Evolutionary conservation across 2,888 invertebrate species (phyloP).

Genomic region (Acleris holmiana): DNA sequence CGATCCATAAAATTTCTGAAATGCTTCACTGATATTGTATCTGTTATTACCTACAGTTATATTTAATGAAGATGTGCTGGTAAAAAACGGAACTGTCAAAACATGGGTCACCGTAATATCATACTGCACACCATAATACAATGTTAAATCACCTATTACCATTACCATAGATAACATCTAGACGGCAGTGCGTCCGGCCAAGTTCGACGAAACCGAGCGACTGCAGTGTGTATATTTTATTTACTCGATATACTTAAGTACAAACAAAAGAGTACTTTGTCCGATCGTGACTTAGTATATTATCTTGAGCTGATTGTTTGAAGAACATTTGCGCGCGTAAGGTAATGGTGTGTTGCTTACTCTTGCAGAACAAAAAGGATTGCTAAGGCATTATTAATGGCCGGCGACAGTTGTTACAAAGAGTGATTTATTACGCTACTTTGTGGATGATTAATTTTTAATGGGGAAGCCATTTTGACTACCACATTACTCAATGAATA

Average conservation of each 20-base stretch:
- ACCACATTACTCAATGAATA: too few relatives aligned
- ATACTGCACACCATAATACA: conserved; percentile 6
- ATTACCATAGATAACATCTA: not conserved
- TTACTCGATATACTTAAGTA: too few relatives aligned
- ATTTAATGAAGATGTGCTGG: not conserved
- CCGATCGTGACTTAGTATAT: conserved; percentile 2
- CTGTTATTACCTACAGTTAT: conserved; percentile 3
- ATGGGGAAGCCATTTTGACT: not conserved
- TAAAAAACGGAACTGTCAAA: conserved; percentile 13
- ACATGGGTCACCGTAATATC: conserved; percentile 20
- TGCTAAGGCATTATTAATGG: conserved; percentile 4
- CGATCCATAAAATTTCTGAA: not conserved
- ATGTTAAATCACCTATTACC: conserved; percentile 13
- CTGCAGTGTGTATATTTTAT: too few relatives aligned
- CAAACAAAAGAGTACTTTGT: not conserved
- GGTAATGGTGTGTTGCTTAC: conserved; percentile 6
- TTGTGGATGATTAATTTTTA: not conserved
- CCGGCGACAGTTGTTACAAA: conserved; percentile 5
- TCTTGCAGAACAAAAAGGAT: conserved; percentile 11
- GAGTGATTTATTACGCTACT: conserved; percentile 5
- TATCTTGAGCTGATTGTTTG: not conserved
- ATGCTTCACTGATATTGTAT: conserved; percentile 4
- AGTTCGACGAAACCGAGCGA: too few relatives aligned
- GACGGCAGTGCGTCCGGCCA: too few relatives aligned
- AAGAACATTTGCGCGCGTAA: conserved; percentile 3